These are phyloP conservation scores for Novumbra hubbsi DNA, from an alignment of 2,797 vertebrate genomes.

Conservation along the genomic window DNA sequence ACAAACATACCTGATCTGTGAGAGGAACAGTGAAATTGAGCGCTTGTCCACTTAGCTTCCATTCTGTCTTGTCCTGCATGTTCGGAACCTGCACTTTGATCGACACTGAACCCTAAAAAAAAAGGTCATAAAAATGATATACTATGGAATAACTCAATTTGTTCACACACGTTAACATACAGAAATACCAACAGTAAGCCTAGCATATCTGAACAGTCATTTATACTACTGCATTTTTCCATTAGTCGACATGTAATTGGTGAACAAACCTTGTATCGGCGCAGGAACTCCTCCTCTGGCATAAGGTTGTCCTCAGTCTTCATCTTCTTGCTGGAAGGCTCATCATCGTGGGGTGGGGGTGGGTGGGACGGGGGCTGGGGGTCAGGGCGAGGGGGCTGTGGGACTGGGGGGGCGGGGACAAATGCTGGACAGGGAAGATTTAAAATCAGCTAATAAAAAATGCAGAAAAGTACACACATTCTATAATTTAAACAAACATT, in stretches of 20 bases:
- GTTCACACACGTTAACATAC: not conserved
- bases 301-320: constrained; percentile 97
- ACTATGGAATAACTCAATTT: not conserved
- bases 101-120: constrained; percentile 81
- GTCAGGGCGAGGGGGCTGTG: constrained; percentile 78
- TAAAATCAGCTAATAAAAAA: not conserved
- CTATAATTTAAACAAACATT: too few relatives aligned
- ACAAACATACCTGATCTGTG: constrained; percentile 86
- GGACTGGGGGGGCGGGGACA: constrained; percentile 91
- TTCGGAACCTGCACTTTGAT: constrained; percentile 98
- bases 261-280: constrained; percentile 86
- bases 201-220: not conserved
- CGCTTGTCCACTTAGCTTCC: constrained; percentile 95
- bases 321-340: constrained; percentile 93
- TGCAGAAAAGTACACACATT: not conserved
- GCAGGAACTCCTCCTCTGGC: constrained; percentile 95
- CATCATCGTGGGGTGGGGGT: constrained; percentile 90
- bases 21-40: constrained; percentile 94
- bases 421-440: constrained; percentile 75
- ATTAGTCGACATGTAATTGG: not conserved
- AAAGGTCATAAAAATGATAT: not conserved
- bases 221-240: not conserved
- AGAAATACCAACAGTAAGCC: not conserved
- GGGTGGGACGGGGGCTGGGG: constrained; percentile 87
- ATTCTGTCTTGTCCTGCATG: constrained; percentile 99